Conservation (phyloP, 2,888 invertebrate genomes). For the Proisotoma minuta region DNA sequence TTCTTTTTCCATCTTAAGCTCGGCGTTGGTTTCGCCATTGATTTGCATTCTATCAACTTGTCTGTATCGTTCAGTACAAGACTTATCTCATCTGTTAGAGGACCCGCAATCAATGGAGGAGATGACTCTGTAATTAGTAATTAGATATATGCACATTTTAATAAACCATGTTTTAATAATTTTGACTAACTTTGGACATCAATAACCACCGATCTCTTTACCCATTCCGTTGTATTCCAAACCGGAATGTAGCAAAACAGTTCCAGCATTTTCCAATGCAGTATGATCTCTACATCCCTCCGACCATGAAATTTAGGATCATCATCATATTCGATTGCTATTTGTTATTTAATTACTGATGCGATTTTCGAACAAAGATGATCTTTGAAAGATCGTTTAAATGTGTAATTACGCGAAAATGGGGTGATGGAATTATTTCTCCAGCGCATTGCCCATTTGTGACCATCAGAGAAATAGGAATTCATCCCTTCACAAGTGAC, state of each 20-base stretch:
- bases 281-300: constrained; percentile 3
- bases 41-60: constrained; percentile 19
- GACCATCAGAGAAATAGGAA: constrained; percentile 20
- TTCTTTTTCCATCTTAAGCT: constrained; percentile 13
- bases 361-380: too few relatives aligned
- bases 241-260: constrained; percentile 34
- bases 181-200: constrained; percentile 13
- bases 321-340: constrained; percentile 11
- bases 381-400: too few relatives aligned
- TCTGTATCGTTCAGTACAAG: constrained; percentile 21
- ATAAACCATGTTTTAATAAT: neutral
- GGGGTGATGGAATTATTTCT: constrained; percentile 11
- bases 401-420: constrained; percentile 30
- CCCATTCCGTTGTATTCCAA: constrained; percentile 38
- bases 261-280: constrained; percentile 24
- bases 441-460: constrained; percentile 17
- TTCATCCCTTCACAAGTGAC: constrained; percentile 9
- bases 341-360: too few relatives aligned
- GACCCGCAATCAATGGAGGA: constrained; percentile 8
- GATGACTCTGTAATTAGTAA: constrained; percentile 4
- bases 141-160: neutral
- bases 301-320: constrained; percentile 8
- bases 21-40: constrained; percentile 6
- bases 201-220: constrained; percentile 12
- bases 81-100: neutral